Percentiles rank a stretch among this genome's conserved stretches.
These are phyloP conservation scores for Corydoras sp. DNA, from an alignment of 2,113 vertebrate species.

Conservation along the genomic window DNA sequence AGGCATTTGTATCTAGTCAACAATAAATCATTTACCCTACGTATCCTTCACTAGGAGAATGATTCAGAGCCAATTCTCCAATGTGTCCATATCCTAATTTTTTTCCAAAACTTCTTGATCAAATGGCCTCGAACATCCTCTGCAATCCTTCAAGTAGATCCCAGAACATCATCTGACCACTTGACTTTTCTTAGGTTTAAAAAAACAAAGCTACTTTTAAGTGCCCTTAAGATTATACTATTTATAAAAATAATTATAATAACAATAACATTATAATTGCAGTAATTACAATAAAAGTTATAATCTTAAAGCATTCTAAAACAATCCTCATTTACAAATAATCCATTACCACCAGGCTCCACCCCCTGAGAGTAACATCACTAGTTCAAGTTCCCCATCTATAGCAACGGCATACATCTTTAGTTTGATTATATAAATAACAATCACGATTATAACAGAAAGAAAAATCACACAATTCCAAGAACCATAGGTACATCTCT, in stretches of 20 bases:
- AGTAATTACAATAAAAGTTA: constrained; percentile 60
- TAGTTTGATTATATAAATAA: constrained; percentile 65
- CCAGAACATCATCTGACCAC: constrained; percentile 42
- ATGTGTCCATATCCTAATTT: constrained; percentile 18
- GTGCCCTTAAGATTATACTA: constrained; percentile 64
- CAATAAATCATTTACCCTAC: constrained; percentile 26
- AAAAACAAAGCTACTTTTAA: constrained; percentile 61
- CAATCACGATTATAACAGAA: constrained; percentile 50
- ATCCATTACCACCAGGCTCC: constrained; percentile 54
- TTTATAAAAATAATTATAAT: constrained; percentile 67
- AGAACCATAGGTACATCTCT: constrained; percentile 51
- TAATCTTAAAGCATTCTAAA: constrained; percentile 50
- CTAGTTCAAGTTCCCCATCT: constrained; percentile 65
- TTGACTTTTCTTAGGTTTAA: constrained; percentile 59
- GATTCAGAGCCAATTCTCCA: constrained; percentile 20
- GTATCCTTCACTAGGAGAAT: constrained; percentile 41
- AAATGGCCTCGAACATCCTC: constrained; percentile 19
- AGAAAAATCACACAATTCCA: constrained; percentile 39
- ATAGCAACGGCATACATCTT: constrained; percentile 56
- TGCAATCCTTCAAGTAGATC: constrained; percentile 46
- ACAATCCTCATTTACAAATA: constrained; percentile 56
- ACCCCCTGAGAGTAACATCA: constrained; percentile 62
- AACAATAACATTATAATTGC: constrained; percentile 56
- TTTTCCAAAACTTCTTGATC: constrained; percentile 10
- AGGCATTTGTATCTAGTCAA: constrained; percentile 19